Conservation (phyloP, 2,888 invertebrate genomes). For the Elysia crispata region DNA sequence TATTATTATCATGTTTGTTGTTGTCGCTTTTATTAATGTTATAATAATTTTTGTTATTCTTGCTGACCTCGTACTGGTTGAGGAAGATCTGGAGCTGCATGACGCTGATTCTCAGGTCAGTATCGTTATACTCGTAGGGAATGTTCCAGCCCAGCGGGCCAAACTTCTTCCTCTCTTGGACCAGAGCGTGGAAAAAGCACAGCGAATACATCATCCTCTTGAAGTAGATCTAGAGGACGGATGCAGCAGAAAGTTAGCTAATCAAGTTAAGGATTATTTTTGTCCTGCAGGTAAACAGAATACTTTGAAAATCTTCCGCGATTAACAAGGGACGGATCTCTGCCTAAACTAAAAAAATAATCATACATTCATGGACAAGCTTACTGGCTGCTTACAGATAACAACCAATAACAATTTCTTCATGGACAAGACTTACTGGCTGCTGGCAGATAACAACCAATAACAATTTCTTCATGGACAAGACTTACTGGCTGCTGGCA, state of each 20-base stretch:
- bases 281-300: no score
- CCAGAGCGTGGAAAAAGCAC: constrained; percentile 80
- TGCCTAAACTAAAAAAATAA: no score
- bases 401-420: no score
- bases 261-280: no score
- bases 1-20: background rate
- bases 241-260: no score
- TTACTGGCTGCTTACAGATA: no score
- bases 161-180: constrained; percentile 79
- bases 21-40: background rate
- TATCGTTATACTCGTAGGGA: constrained; percentile 80
- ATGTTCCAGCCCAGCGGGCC: constrained; percentile 80
- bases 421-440: no score
- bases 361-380: no score
- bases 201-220: constrained; percentile 78
- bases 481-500: constrained; percentile 72
- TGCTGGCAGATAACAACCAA: no score
- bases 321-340: no score
- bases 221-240: constrained; percentile 69
- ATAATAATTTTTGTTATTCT: background rate
- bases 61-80: constrained; percentile 77
- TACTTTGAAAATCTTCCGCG: no score
- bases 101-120: constrained; percentile 79
- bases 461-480: no score
- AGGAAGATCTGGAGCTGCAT: constrained; percentile 79